Percentiles rank a stretch among this genome's conserved stretches.
phyloP scores from a whole-genome alignment of 2,113 vertebrate species.

The Hypomesus transpacificus region DNA sequence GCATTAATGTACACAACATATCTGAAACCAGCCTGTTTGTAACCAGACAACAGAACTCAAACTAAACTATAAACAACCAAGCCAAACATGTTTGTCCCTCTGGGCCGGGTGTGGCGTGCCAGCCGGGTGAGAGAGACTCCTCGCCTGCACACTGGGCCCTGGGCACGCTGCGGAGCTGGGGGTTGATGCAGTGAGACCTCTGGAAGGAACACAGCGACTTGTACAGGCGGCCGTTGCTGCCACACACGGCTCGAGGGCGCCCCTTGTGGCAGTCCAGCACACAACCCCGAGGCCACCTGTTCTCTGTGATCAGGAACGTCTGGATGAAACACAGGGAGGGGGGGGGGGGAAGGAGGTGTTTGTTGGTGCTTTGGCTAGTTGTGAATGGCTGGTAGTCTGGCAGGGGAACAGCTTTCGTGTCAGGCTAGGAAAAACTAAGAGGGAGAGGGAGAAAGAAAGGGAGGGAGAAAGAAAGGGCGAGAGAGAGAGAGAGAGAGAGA shows the following conservation, averaged over 20 bases:
- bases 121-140: too few relatives aligned
- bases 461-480: background rate
- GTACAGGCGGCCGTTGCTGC: constrained; percentile 61
- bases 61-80: too few relatives aligned
- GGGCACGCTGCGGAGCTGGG: constrained; percentile 39
- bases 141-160: constrained; percentile 52
- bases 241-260: constrained; percentile 54
- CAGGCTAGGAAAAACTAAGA: background rate
- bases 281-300: constrained; percentile 55
- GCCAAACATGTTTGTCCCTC: background rate
- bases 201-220: constrained; percentile 63
- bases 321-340: background rate
- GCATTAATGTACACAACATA: too few relatives aligned
- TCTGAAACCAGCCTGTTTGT: too few relatives aligned
- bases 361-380: background rate
- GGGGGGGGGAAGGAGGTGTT: background rate
- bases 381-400: background rate
- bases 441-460: background rate
- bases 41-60: too few relatives aligned
- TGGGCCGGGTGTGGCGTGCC: too few relatives aligned
- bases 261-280: constrained; percentile 59
- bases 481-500: background rate
- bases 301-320: constrained; percentile 65
- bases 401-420: constrained; percentile 7
- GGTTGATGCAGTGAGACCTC: constrained; percentile 59